Evolutionary conservation across 2,888 invertebrate species (phyloP).

Genomic region (Leucoma salicis): DNA sequence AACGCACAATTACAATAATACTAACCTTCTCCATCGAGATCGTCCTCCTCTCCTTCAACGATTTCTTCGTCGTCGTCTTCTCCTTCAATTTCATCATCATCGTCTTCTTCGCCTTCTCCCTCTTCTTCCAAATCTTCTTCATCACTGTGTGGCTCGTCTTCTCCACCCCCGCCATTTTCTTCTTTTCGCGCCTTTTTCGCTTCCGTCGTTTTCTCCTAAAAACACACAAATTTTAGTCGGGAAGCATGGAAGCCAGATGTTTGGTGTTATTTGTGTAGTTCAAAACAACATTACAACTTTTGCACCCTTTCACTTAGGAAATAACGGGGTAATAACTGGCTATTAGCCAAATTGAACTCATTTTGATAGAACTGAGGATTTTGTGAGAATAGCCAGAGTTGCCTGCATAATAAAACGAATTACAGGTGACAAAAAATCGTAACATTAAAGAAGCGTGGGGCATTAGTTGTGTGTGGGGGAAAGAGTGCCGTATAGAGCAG

Average conservation of each 20-base stretch:
- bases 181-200: constrained; percentile 91
- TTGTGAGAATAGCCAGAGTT: constrained; percentile 47
- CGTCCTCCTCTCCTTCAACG: constrained; percentile 84
- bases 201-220: constrained; percentile 87
- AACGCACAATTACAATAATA: constrained; percentile 6
- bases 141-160: constrained; percentile 83
- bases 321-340: constrained; percentile 61
- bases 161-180: constrained; percentile 87
- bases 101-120: constrained; percentile 81
- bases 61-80: constrained; percentile 85
- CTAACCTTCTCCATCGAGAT: constrained; percentile 80
- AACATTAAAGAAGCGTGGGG: constrained; percentile 74
- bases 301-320: no score
- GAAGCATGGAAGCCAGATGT: constrained; percentile 14
- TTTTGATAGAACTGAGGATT: constrained; percentile 42
- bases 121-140: constrained; percentile 86
- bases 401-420: constrained; percentile 51
- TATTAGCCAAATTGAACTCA: constrained; percentile 52
- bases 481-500: constrained; percentile 61
- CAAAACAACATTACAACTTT: constrained; percentile 18
- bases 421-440: constrained; percentile 74
- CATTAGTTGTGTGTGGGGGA: constrained; percentile 63
- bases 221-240: constrained; percentile 23
- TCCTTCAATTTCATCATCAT: constrained; percentile 84
- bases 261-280: constrained; percentile 40